Conservation (phyloP, 2,113 vertebrate species). For the Rattus rattus region DNA sequence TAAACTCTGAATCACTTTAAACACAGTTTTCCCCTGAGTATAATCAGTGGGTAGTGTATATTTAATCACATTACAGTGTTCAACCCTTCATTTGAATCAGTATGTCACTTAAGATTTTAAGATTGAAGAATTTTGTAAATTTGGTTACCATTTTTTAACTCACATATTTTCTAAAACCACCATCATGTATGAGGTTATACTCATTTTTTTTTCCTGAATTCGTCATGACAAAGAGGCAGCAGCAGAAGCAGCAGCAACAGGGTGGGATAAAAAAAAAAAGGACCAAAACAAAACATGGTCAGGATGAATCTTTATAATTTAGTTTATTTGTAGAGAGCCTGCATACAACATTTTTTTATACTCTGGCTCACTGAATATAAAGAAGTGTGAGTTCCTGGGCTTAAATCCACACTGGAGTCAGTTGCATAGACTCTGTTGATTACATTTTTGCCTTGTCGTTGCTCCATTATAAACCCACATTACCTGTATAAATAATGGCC, state of each 20-base stretch:
- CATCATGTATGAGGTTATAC: background rate
- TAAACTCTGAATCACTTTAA: background rate
- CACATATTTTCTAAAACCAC: background rate
- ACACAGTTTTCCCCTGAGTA: background rate
- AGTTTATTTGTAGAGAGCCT: background rate
- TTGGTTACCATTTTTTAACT: background rate
- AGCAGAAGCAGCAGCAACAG: background rate
- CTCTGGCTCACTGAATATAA: background rate
- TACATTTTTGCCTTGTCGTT: background rate
- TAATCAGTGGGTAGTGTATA: background rate
- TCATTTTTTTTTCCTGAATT: slow-evolving; percentile 29
- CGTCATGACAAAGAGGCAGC: background rate
- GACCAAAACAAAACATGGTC: background rate
- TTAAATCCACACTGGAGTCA: background rate
- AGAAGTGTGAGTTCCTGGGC: background rate
- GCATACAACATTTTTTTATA: background rate
- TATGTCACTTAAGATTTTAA: background rate
- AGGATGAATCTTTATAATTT: background rate
- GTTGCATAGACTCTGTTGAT: slow-evolving; percentile 1
- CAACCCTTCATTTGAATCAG: background rate
- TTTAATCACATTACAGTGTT: background rate
- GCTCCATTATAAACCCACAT: slow-evolving; percentile 26
- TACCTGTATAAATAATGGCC: background rate
- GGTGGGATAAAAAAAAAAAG: background rate
- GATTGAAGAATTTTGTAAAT: background rate